phyloP scores from a whole-genome alignment of 2,888 invertebrate species.

The Platycheirus rosarum region DNA sequence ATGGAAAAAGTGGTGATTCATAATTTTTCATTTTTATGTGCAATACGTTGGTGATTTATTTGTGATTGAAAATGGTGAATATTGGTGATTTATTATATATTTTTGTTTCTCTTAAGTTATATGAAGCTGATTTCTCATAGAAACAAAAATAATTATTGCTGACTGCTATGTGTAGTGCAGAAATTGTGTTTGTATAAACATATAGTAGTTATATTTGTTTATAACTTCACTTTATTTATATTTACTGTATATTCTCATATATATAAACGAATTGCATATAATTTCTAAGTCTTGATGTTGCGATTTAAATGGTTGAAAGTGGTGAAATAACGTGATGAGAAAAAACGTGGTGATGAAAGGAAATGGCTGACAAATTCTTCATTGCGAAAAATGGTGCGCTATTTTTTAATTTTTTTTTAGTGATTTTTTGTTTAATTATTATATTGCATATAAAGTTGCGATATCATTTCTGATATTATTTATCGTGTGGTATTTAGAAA shows the following conservation, averaged over 20 bases:
- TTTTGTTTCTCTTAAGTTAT: conserved; percentile 32
- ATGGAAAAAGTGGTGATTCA: conserved; percentile 59
- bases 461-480: conserved; percentile 24
- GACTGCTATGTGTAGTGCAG: conserved; percentile 72
- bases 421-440: conserved; percentile 23
- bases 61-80: conserved; percentile 70
- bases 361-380: conserved; percentile 67
- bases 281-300: conserved; percentile 58
- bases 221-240: conserved; percentile 33
- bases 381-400: conserved; percentile 69
- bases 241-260: conserved; percentile 25
- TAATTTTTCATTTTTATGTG: conserved; percentile 48
- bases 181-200: conserved; percentile 62
- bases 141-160: conserved; percentile 67
- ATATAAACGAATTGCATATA: conserved; percentile 51
- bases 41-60: conserved; percentile 65
- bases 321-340: conserved; percentile 69
- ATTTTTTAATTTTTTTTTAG: conserved; percentile 18
- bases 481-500: conserved; percentile 39
- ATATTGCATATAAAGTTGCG: conserved; percentile 40
- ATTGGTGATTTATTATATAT: conserved; percentile 55
- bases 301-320: conserved; percentile 71
- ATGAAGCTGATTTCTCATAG: conserved; percentile 64
- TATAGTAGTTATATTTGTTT: conserved; percentile 10
- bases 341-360: conserved; percentile 69